A percentile compares a stretch with the other conserved stretches of the same genome.
phyloP scores from a whole-genome alignment of 2,888 invertebrate genomes.

The Clusia tigrina region DNA sequence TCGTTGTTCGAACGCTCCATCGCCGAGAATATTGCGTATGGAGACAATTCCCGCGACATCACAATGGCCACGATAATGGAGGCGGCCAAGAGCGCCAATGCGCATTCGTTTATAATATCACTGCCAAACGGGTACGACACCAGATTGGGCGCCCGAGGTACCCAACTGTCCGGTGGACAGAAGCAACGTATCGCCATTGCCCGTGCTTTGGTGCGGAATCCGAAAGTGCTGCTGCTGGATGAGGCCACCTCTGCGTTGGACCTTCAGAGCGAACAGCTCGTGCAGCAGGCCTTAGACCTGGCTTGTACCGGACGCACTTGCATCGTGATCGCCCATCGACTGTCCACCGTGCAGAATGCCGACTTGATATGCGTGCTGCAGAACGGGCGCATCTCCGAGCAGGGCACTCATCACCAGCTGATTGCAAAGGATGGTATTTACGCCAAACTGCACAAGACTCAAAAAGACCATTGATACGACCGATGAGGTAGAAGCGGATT shows the following conservation, averaged over 20 bases:
- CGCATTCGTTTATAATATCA: slow-evolving; percentile 78
- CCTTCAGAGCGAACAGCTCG: slow-evolving; percentile 76
- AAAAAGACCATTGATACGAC: slow-evolving; percentile 54
- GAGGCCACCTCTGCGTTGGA: slow-evolving; percentile 85
- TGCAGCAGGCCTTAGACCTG: slow-evolving; percentile 85
- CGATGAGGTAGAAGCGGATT: too few relatives aligned
- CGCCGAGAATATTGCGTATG: slow-evolving; percentile 87
- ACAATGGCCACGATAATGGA: slow-evolving; percentile 76
- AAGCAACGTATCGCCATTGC: slow-evolving; percentile 88
- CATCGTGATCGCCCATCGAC: slow-evolving; percentile 86
- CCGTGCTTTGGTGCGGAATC: slow-evolving; percentile 77
- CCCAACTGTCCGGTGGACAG: slow-evolving; percentile 84
- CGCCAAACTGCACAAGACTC: slow-evolving; percentile 73
- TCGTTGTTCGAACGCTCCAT: slow-evolving; percentile 83
- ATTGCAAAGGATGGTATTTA: slow-evolving; percentile 73
- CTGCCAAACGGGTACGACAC: slow-evolving; percentile 82
- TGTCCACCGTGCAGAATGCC: slow-evolving; percentile 84
- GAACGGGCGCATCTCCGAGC: slow-evolving; percentile 78
- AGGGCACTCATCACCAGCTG: slow-evolving; percentile 79
- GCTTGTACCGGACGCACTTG: slow-evolving; percentile 84
- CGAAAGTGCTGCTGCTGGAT: slow-evolving; percentile 75
- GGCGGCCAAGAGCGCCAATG: slow-evolving; percentile 80
- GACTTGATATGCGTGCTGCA: slow-evolving; percentile 86
- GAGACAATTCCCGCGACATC: slow-evolving; percentile 75
- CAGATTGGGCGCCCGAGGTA: slow-evolving; percentile 77